phyloP scores from a whole-genome alignment of 1,140 invertebrate species.

The Zaprionus inermis region DNA sequence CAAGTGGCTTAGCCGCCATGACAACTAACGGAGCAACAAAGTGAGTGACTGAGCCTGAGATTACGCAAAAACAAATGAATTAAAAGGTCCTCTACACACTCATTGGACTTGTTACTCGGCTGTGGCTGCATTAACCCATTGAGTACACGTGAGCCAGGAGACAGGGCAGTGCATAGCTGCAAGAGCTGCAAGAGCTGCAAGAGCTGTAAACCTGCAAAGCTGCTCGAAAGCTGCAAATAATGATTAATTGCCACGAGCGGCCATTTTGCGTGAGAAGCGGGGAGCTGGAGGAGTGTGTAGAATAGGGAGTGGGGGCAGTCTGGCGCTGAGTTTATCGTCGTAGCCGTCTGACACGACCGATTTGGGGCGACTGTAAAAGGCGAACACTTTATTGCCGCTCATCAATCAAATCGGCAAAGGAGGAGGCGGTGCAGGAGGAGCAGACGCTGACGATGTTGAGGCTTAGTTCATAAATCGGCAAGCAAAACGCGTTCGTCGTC shows the following conservation, averaged over 20 bases:
- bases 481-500: constrained; percentile 48
- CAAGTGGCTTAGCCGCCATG: constrained; percentile 1
- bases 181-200: too few species aligned
- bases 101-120: background rate
- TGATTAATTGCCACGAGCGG: constrained; percentile 31
- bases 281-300: background rate
- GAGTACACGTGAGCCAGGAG: background rate
- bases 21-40: background rate
- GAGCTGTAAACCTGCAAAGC: too few species aligned
- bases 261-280: constrained; percentile 15
- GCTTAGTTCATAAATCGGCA: constrained; percentile 68
- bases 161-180: background rate
- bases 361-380: constrained; percentile 54
- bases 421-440: background rate
- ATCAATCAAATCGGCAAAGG: constrained; percentile 55
- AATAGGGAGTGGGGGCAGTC: background rate
- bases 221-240: constrained; percentile 17
- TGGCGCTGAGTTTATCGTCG: background rate
- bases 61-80: background rate
- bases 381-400: constrained; percentile 55
- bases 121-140: background rate
- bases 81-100: background rate
- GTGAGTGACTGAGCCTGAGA: background rate
- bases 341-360: constrained; percentile 29
- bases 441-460: constrained; percentile 5